Conservation (phyloP, 2,888 invertebrate genomes). For the Drosophila tanythrix region DNA sequence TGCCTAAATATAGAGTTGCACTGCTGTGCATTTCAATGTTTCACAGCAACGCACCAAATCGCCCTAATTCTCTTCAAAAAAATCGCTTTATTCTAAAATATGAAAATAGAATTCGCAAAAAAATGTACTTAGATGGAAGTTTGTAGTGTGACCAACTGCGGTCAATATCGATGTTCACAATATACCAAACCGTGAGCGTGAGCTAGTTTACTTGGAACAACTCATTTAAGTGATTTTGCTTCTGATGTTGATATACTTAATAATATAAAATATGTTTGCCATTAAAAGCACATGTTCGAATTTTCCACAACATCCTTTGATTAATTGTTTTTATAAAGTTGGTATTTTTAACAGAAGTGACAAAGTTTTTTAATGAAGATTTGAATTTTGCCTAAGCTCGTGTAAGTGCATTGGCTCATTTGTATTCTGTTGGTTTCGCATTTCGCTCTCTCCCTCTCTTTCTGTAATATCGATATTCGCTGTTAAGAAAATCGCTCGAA, state of each 20-base stretch:
- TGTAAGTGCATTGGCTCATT: not conserved
- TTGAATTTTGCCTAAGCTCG: not conserved
- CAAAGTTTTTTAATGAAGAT: not conserved
- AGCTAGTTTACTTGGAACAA: slow-evolving; percentile 1
- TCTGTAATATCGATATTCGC: not conserved
- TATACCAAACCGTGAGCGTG: slow-evolving; percentile 3
- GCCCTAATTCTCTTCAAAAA: slow-evolving; percentile 30
- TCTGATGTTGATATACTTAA: not conserved
- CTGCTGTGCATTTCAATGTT: slow-evolving; percentile 11
- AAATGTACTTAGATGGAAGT: slow-evolving; percentile 33
- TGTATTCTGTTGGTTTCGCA: too few species aligned
- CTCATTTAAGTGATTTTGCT: not conserved
- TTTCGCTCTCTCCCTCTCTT: not conserved
- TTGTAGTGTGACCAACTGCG: slow-evolving; percentile 54
- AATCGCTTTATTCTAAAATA: slow-evolving; percentile 48
- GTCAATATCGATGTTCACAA: slow-evolving; percentile 23
- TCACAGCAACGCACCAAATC: slow-evolving; percentile 13
- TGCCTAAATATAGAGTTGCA: slow-evolving; percentile 36
- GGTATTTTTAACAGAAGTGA: not conserved
- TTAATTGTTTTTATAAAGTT: not conserved
- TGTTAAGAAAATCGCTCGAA: not conserved
- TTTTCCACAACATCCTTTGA: not conserved
- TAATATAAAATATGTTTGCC: not conserved
- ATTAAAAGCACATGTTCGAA: not conserved
- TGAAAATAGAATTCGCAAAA: slow-evolving; percentile 70